Percentiles rank a stretch among this genome's conserved stretches.
phyloP scores from a whole-genome alignment of 2,797 vertebrate genomes.

The Sylvilagus floridanus region DNA sequence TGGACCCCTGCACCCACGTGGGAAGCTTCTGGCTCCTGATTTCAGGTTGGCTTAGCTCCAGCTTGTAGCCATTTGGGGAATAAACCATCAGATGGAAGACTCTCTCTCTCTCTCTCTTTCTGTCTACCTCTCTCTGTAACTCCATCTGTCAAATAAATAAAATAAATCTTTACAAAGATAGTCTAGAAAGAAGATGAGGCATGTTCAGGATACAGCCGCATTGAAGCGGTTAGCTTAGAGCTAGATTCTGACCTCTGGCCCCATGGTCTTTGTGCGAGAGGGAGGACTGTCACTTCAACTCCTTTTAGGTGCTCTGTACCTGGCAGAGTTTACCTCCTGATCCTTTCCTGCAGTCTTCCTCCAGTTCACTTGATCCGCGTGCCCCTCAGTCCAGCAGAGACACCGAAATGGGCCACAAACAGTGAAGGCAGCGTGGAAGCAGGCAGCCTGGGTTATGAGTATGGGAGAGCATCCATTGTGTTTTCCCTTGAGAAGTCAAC shows the following conservation, averaged over 20 bases:
- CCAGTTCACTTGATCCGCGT: not conserved
- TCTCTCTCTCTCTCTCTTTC: too few species aligned
- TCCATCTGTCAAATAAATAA: too few species aligned
- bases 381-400: not conserved
- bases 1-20: too few species aligned
- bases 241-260: too few species aligned
- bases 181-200: not conserved
- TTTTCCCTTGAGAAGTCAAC: not conserved
- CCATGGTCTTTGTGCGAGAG: not conserved
- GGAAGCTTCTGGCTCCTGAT: too few species aligned
- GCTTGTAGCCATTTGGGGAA: too few species aligned
- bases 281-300: not conserved
- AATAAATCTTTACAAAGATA: not conserved
- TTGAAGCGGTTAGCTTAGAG: not conserved
- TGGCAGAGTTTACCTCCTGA: not conserved
- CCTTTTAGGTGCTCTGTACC: not conserved
- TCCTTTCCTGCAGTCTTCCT: not conserved
- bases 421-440: not conserved
- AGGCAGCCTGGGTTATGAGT: not conserved
- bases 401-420: not conserved
- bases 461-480: not conserved
- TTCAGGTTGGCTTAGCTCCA: too few species aligned
- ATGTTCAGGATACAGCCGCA: rapidly evolving
- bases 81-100: too few species aligned
- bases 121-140: too few species aligned